These are phyloP conservation scores for Polydrusus pterygomalis DNA, from an alignment of 2,888 invertebrate genomes.

Conservation along the genomic window DNA sequence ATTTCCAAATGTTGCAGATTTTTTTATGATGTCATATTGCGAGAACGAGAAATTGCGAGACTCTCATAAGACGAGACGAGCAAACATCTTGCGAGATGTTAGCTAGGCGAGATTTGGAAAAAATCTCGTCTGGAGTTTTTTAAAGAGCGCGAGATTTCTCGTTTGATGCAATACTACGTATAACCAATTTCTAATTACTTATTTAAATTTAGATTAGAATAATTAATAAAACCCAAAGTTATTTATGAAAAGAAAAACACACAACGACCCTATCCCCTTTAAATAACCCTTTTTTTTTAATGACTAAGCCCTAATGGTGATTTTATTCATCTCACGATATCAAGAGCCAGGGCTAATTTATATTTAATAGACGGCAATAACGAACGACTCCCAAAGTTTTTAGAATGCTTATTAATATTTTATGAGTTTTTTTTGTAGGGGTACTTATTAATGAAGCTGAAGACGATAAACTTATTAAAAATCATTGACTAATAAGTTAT, in stretches of 20 bases:
- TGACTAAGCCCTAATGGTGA: conserved; percentile 18
- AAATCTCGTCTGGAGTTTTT: too few species aligned
- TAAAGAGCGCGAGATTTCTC: too few species aligned
- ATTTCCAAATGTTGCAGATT: too few species aligned
- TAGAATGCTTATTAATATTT: conserved; percentile 17
- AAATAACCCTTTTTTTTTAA: conserved; percentile 23
- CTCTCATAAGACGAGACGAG: too few species aligned
- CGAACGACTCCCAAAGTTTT: conserved; percentile 13
- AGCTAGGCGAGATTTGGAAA: too few species aligned
- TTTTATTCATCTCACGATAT: conserved; percentile 19
- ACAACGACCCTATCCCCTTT: neutral
- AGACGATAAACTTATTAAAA: neutral
- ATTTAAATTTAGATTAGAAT: conserved; percentile 5
- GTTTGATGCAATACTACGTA: too few species aligned
- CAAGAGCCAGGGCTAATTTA: conserved; percentile 19
- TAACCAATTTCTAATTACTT: conserved; percentile 1
- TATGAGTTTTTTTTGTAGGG: conserved; percentile 1
- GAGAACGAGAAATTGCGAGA: too few species aligned
- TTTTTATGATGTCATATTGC: too few species aligned
- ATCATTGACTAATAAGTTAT: conserved; percentile 4
- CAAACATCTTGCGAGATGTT: too few species aligned
- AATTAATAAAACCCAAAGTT: conserved; percentile 13
- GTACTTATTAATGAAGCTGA: neutral
- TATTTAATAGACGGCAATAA: conserved; percentile 21
- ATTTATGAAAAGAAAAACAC: conserved; percentile 8